These are phyloP conservation scores for Tyria jacobaeae DNA, from an alignment of 2,888 invertebrate genomes.

Conservation along the genomic window DNA sequence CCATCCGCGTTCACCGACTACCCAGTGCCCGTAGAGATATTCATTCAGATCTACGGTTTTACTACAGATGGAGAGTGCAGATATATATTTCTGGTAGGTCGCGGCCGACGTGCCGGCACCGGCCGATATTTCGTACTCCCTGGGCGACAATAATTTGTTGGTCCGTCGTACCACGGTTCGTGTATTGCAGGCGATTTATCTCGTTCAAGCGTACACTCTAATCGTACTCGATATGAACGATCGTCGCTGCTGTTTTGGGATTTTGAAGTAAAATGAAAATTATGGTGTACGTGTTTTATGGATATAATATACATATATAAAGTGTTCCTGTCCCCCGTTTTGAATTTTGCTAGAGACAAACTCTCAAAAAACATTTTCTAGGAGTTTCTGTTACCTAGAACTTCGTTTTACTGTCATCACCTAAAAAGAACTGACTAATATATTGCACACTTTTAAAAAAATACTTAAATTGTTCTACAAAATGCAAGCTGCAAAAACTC, in stretches of 20 bases:
- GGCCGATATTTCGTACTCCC: slow-evolving; percentile 80
- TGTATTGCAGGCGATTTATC: slow-evolving; percentile 75
- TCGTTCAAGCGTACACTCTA: slow-evolving; percentile 70
- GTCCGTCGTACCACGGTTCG: slow-evolving; percentile 73
- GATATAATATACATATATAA: no score
- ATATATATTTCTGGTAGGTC: slow-evolving; percentile 70
- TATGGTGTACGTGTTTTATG: slow-evolving; percentile 26
- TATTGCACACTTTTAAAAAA: no score
- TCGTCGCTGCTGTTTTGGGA: slow-evolving; percentile 56
- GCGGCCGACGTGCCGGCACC: slow-evolving; percentile 64
- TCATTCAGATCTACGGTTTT: slow-evolving; percentile 46
- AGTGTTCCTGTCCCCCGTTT: no score
- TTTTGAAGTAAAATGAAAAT: slow-evolving; percentile 46
- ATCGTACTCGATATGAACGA: slow-evolving; percentile 68
- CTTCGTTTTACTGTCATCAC: no score
- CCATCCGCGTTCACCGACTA: slow-evolving; percentile 22
- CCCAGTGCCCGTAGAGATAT: slow-evolving; percentile 39
- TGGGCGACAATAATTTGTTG: slow-evolving; percentile 83
- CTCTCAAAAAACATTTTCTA: slow-evolving; percentile 7
- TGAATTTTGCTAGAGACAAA: no score
- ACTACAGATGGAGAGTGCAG: slow-evolving; percentile 59
- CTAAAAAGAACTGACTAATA: no score
- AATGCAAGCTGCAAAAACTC: background rate
- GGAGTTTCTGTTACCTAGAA: no score
- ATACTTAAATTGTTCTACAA: no score